Evolutionary conservation across 2,113 vertebrate species (phyloP), one percentile per base, ranked within the genome.

Genomic region (Cichladusa arquata): DNA sequence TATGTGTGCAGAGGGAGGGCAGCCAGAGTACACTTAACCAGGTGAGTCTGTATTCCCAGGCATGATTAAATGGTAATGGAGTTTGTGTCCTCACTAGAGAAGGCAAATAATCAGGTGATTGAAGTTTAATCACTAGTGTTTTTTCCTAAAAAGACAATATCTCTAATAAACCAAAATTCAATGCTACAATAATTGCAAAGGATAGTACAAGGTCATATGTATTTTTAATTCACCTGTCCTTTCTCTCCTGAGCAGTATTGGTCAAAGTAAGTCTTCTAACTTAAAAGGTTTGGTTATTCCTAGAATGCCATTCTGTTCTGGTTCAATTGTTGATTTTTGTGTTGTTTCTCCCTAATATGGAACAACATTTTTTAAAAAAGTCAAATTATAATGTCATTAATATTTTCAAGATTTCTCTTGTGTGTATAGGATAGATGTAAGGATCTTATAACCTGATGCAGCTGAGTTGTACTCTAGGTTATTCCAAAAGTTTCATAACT

Each of bases 1-100:
- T 7, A 5, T 14, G 1, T 9, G 31, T 51, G 33, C 1, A 2
- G 44, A 50, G 17, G 26, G 20, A 57, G 11, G 13, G 11, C 22
- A 69, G 17, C 28, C 71, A 76, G 53, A 74, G 6, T 42, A 33
- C 47, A 11, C 23, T 64, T 33, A 69, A 2, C 23, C 48, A 77
- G 44, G 44, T 60, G 34, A 73, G 38, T 51, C 54, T 77, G 6
- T 69, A 9, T 81, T 91, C 56, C 23, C 56, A 67, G 86, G 50
- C 26, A 7, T 26, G 8, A 70, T 86, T 36, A 47, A 47, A 54
- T 78, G 28, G 29, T 57, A 31, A 28, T 34, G 40, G n/a, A 60
- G 16, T 42, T 66, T 48, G 8, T 38, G 3, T 20, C 34, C n/a
- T 65, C 12, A 11, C 14, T 11, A 47, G 54, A 65, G 33, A 42